A percentile compares a stretch with the other conserved stretches of the same genome.
Evolutionary conservation across 1,140 invertebrate genomes (phyloP).

Genomic region (Brachionus sp.): DNA sequence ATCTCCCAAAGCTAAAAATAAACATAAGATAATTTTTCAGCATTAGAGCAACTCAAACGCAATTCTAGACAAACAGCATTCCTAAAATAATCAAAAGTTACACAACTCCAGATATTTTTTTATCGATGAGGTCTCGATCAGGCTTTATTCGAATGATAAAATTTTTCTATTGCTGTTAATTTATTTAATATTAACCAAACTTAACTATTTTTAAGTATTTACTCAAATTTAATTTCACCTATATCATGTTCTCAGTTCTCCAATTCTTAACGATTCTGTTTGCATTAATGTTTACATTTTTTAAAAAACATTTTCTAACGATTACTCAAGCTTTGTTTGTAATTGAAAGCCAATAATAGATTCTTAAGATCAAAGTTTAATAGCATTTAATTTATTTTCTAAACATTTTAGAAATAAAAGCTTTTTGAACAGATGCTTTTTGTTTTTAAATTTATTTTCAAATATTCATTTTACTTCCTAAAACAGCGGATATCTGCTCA

Average conservation of each 20-base stretch:
- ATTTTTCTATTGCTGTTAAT: neutral
- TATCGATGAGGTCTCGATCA: neutral
- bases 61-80: constrained; percentile 8
- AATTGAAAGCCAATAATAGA: neutral
- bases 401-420: neutral
- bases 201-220: neutral
- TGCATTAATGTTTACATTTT: neutral
- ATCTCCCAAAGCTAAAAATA: neutral
- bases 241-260: neutral
- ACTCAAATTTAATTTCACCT: neutral
- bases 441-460: neutral
- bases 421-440: neutral
- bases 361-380: neutral
- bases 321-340: neutral
- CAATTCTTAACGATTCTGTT: neutral
- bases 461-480: neutral
- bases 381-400: neutral
- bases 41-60: neutral
- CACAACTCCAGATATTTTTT: neutral
- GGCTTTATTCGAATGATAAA: neutral
- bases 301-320: neutral
- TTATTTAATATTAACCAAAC: neutral
- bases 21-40: neutral
- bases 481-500: too few species aligned
- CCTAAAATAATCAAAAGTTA: constrained; percentile 4